Evolutionary conservation across 2,797 vertebrate genomes (phyloP).

Genomic region (Labroides dimidiatus): DNA sequence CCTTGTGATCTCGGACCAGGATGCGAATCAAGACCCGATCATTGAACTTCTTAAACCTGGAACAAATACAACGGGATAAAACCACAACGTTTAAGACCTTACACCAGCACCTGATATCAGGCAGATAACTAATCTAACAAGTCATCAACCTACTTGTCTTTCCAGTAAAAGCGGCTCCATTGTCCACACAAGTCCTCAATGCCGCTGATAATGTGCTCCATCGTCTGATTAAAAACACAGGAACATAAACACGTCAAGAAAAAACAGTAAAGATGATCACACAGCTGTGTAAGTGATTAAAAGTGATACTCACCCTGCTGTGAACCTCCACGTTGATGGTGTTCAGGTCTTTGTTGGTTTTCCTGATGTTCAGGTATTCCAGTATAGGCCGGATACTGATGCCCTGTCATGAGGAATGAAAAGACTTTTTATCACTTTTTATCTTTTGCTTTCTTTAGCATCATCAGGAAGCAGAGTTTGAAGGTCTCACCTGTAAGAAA

Average conservation of each 20-base stretch:
- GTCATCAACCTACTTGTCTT: constrained; percentile 87
- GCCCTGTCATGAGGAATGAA: constrained; percentile 79
- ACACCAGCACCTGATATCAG: no score
- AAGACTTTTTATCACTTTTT: no score
- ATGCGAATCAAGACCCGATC: constrained; percentile 89
- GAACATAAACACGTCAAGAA: background rate
- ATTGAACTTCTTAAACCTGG: constrained; percentile 94
- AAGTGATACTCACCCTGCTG: constrained; percentile 82
- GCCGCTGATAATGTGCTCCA: constrained; percentile 91
- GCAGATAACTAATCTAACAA: no score
- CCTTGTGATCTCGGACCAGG: constrained; percentile 89
- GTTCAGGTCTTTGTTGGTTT: constrained; percentile 89
- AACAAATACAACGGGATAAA: constrained; percentile 20
- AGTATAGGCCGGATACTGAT: constrained; percentile 94
- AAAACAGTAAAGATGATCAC: background rate
- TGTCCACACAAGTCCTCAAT: constrained; percentile 96
- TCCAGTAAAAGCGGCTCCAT: constrained; percentile 97
- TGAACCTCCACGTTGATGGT: constrained; percentile 94
- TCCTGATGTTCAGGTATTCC: constrained; percentile 92
- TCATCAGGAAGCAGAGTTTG: background rate
- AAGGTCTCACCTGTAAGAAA: constrained; percentile 89
- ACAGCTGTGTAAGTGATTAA: background rate
- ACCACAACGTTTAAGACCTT: no score
- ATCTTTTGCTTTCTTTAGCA: background rate
- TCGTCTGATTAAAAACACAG: constrained; percentile 79